Percentiles rank a stretch among this genome's conserved stretches.
Conservation (phyloP, 2,888 invertebrate genomes). For the Belgica antarctica region DNA sequence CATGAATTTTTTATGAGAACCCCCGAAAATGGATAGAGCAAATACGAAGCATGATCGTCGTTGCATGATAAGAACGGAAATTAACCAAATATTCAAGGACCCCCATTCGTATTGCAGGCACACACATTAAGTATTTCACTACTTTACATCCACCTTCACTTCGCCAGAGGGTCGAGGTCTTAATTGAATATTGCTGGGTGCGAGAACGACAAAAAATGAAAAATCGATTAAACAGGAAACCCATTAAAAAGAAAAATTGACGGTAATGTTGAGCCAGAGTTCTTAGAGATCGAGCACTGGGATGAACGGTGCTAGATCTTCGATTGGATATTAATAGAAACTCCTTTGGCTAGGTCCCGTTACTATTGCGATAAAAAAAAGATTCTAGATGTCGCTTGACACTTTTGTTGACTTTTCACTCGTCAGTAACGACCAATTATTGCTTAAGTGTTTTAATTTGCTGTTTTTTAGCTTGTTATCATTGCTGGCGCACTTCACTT, state of each 20-base stretch:
- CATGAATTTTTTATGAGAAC: constrained; percentile 28
- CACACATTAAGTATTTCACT: background rate
- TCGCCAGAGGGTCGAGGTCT: background rate
- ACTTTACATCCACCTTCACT: background rate
- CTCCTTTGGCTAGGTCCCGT: too few relatives aligned
- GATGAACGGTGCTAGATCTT: too few relatives aligned
- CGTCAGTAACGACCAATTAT: too few relatives aligned
- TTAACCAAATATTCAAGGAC: constrained; percentile 17
- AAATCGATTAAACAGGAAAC: constrained; percentile 32
- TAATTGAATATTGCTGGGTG: constrained; percentile 19
- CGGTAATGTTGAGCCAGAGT: too few relatives aligned
- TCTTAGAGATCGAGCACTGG: too few relatives aligned
- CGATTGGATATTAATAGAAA: too few relatives aligned
- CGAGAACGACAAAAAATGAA: background rate
- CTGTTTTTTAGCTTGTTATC: too few relatives aligned
- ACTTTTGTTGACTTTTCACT: too few relatives aligned
- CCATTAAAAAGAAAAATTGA: background rate
- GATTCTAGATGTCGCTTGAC: too few relatives aligned
- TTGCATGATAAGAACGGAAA: background rate
- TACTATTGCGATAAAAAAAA: too few relatives aligned
- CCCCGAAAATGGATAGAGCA: background rate
- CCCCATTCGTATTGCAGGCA: background rate
- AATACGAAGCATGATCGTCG: background rate
- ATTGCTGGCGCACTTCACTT: too few relatives aligned
- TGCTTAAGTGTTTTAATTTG: too few relatives aligned